Evolutionary conservation across 2,888 invertebrate species (phyloP).

Genomic region (Chrysolina oricalcia): DNA sequence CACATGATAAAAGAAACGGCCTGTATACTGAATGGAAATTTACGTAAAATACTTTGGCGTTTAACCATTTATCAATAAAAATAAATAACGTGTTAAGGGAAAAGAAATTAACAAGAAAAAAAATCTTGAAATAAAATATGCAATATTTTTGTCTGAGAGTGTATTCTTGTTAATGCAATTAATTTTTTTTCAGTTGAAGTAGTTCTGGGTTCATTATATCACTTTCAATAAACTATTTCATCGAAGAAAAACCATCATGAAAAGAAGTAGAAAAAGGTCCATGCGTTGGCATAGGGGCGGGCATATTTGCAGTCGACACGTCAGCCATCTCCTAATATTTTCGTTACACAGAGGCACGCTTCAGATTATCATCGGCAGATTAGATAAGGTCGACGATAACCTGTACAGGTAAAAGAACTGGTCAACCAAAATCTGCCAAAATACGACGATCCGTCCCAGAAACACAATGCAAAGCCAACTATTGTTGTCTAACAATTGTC

Average conservation of each 20-base stretch:
- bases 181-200: neutral
- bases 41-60: too few species aligned
- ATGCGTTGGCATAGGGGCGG: conserved; percentile 6
- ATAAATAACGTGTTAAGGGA: too few species aligned
- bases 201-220: neutral
- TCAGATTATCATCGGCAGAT: conserved; percentile 50
- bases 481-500: conserved; percentile 63
- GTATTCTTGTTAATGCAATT: too few species aligned
- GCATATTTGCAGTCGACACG: conserved; percentile 42
- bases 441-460: conserved; percentile 61
- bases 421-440: conserved; percentile 64
- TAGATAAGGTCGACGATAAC: conserved; percentile 58
- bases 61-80: too few species aligned
- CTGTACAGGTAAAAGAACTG: conserved; percentile 57
- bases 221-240: neutral
- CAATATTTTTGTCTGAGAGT: too few species aligned
- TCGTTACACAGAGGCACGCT: conserved; percentile 57
- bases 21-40: too few species aligned
- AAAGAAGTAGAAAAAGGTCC: neutral
- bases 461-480: conserved; percentile 61
- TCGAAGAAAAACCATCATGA: neutral
- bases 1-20: too few species aligned
- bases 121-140: too few species aligned
- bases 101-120: too few species aligned
- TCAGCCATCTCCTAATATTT: conserved; percentile 43